Percentiles rank a stretch among this genome's conserved stretches.
Conservation (phyloP, 2,888 invertebrate genomes). For the Coelopa pilipes region DNA sequence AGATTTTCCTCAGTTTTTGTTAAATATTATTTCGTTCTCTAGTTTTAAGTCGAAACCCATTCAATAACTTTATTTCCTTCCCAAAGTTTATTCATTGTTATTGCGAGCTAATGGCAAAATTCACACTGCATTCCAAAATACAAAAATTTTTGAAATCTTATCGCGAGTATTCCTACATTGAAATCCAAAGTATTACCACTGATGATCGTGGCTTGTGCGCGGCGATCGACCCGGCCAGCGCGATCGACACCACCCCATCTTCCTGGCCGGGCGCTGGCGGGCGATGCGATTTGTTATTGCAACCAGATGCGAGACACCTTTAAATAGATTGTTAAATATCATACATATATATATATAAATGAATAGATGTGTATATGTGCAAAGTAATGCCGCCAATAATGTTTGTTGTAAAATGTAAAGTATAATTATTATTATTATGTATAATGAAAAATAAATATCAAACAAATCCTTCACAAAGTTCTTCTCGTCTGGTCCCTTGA, state of each 20-base stretch:
- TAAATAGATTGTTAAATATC: neutral
- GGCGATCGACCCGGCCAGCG: neutral
- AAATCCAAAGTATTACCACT: neutral
- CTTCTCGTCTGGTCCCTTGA: neutral
- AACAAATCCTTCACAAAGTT: neutral
- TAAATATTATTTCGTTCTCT: conserved; percentile 18
- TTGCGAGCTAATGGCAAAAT: neutral
- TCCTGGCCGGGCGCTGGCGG: neutral
- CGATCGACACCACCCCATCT: neutral
- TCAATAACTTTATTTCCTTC: neutral
- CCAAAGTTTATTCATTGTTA: neutral
- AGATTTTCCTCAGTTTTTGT: conserved; percentile 33
- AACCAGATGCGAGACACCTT: neutral
- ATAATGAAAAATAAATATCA: conserved; percentile 19
- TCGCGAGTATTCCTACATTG: conserved; percentile 8
- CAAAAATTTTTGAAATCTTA: conserved; percentile 27
- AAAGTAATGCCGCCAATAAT: conserved; percentile 18
- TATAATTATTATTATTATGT: conserved; percentile 15
- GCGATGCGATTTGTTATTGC: neutral
- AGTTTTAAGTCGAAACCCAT: conserved; percentile 22
- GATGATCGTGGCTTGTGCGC: neutral
- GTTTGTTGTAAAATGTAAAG: conserved; percentile 34
- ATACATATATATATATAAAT: no score
- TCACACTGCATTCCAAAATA: conserved; percentile 29
- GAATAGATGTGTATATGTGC: neutral